phyloP scores from a whole-genome alignment of 37 sponge, comb jelly and placozoan genomes.

The Spongia lamella region DNA sequence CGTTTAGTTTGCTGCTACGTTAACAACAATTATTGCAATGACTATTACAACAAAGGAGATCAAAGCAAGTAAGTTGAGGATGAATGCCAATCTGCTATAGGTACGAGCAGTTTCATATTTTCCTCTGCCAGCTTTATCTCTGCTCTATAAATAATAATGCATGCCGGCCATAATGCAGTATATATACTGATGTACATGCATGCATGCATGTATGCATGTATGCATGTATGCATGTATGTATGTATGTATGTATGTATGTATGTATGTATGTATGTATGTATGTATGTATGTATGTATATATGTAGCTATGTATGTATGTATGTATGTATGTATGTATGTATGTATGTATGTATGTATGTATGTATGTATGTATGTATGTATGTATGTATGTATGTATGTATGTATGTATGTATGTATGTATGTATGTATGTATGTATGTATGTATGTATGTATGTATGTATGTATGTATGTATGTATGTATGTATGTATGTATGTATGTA shows the following conservation, averaged over 20 bases:
- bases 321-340: no score
- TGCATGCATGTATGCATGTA: not conserved
- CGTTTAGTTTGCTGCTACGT: not conserved
- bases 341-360: no score
- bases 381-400: not conserved
- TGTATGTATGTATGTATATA: slow-evolving; percentile 2
- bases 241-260: not conserved
- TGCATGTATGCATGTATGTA: not conserved
- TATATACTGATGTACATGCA: not conserved
- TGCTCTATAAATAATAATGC: no score
- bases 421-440: slow-evolving; percentile 15
- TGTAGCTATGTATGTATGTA: no score
- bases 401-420: not conserved
- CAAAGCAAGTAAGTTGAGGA: slow-evolving; percentile 2
- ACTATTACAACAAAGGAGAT: slow-evolving; percentile 4
- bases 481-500: not conserved
- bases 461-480: slow-evolving; percentile 9
- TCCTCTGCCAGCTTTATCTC: slow-evolving; percentile 4
- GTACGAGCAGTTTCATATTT: slow-evolving; percentile 19
- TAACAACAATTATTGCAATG: not conserved
- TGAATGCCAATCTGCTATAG: slow-evolving; percentile 14
- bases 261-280: slow-evolving; percentile 10
- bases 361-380: no score
- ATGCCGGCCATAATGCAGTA: no score
- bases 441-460: slow-evolving; percentile 2